Percentiles rank a stretch among this genome's conserved stretches.
phyloP scores from a whole-genome alignment of 1,140 invertebrate species.

The Antheraea mylitta region DNA sequence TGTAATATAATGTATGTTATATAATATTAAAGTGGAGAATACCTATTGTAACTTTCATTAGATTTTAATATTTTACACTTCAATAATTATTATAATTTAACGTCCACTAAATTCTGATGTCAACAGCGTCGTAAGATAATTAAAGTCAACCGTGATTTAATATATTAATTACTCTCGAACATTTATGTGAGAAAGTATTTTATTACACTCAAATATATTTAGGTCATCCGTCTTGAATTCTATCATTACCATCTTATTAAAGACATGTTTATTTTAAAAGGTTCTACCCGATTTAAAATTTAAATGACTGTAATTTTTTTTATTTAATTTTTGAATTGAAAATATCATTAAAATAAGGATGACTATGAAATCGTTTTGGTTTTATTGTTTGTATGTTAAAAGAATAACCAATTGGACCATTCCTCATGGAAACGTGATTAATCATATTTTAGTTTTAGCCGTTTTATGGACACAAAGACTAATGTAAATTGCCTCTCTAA shows the following conservation, averaged over 20 bases:
- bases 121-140: neutral
- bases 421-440: conserved; percentile 50
- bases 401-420: conserved; percentile 15
- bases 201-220: neutral
- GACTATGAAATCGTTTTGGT: neutral
- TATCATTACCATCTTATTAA: no score
- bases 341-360: neutral
- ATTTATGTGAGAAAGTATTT: neutral
- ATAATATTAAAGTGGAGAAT: no score
- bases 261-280: no score
- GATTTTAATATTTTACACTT: no score
- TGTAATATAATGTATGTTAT: no score
- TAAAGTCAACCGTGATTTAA: neutral
- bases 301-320: no score
- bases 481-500: conserved; percentile 43
- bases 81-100: no score
- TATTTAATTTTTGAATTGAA: neutral
- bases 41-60: no score
- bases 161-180: neutral
- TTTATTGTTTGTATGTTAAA: neutral
- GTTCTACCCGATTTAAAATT: no score
- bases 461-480: conserved; percentile 46
- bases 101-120: neutral
- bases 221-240: neutral
- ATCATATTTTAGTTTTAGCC: conserved; percentile 49